These are phyloP conservation scores for Amia ocellicauda DNA, from an alignment of 2,113 vertebrate species.

Conservation along the genomic window DNA sequence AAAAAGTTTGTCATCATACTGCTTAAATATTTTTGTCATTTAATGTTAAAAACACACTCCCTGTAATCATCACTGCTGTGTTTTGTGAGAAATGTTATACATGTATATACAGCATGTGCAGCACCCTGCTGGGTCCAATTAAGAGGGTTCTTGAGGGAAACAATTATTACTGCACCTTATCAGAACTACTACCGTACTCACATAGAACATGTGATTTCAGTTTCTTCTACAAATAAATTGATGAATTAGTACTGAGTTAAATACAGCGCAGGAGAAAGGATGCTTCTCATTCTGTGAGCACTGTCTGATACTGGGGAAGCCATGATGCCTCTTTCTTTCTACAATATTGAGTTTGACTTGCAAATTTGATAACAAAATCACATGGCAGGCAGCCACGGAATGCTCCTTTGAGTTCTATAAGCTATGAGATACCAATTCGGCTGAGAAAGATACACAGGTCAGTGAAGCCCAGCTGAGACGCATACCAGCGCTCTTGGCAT, in stretches of 20 bases:
- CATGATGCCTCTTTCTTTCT: neutral
- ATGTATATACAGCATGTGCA: too few relatives aligned
- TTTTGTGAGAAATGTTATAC: too few relatives aligned
- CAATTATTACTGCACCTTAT: neutral
- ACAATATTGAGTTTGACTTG: neutral
- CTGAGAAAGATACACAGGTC: conserved; percentile 34
- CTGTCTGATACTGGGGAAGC: neutral
- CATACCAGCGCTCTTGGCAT: conserved; percentile 27
- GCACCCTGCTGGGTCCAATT: too few relatives aligned
- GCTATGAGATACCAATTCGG: conserved; percentile 36
- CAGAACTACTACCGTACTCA: neutral
- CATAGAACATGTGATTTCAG: neutral
- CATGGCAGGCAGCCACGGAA: neutral
- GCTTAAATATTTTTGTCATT: too few relatives aligned
- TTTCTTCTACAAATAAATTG: too few relatives aligned
- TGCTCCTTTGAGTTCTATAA: conserved; percentile 21
- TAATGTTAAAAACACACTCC: too few relatives aligned
- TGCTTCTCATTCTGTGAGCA: neutral
- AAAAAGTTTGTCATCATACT: too few relatives aligned
- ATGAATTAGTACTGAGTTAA: too few relatives aligned
- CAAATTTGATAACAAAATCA: neutral
- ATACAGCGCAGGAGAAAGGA: too few relatives aligned
- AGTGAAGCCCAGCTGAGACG: conserved; percentile 34
- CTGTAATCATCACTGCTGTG: too few relatives aligned
- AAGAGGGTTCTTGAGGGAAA: neutral